Evolutionary conservation across 2,113 vertebrate genomes (phyloP).

Genomic region (Thunnus maccoyii): DNA sequence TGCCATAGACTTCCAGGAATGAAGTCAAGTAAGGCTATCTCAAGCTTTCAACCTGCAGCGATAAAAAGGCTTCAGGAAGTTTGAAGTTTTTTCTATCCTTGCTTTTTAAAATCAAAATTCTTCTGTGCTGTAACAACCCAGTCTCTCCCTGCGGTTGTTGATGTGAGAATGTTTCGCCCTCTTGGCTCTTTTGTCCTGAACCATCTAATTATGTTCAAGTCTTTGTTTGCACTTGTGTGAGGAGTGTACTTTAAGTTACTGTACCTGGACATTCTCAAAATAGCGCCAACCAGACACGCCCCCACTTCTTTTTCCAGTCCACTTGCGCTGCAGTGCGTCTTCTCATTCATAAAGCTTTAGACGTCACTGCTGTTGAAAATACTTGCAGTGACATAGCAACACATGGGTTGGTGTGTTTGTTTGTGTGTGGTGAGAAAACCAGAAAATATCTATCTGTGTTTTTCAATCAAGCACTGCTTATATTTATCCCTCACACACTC

Average conservation of each 20-base stretch:
- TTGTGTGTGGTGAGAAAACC: background rate
- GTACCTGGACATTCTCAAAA: conserved; percentile 13
- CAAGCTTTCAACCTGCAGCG: background rate
- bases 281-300: conserved; percentile 23
- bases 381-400: conserved; percentile 1
- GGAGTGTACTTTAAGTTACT: conserved; percentile 9
- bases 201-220: conserved; percentile 20
- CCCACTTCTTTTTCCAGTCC: background rate
- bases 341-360: background rate
- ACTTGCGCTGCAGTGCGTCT: background rate
- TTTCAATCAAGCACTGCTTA: background rate
- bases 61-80: background rate
- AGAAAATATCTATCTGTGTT: background rate
- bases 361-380: conserved; percentile 1
- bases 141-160: background rate
- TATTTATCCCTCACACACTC: background rate
- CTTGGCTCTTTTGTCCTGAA: conserved; percentile 29
- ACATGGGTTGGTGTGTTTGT: background rate
- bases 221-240: conserved; percentile 29
- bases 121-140: background rate
- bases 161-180: background rate
- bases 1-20: background rate
- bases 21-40: background rate
- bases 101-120: background rate
- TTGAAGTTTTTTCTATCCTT: no score